Evolutionary conservation across 2,113 vertebrate species (phyloP).

Genomic region (Neolamprologus ventralis): DNA sequence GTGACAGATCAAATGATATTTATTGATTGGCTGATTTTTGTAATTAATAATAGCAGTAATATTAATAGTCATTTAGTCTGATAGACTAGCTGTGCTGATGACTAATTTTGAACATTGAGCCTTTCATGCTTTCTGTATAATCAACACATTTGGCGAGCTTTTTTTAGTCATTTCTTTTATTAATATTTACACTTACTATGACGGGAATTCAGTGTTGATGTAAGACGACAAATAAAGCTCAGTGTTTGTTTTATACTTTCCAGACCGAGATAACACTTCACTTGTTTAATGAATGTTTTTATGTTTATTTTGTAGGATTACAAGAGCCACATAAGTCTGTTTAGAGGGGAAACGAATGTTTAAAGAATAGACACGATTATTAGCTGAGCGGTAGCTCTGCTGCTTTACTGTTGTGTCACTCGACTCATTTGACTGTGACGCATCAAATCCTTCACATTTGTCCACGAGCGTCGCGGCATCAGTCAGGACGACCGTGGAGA

Average conservation of each 20-base stretch:
- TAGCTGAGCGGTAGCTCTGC: background rate
- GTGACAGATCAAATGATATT: background rate
- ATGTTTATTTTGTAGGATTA: background rate
- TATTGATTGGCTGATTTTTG: background rate
- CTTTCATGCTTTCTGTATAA: background rate
- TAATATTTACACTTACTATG: background rate
- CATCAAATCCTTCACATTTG: constrained; percentile 25
- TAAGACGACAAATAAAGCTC: background rate
- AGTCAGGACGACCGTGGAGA: background rate
- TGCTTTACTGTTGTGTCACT: background rate
- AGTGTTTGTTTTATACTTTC: background rate
- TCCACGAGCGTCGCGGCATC: background rate
- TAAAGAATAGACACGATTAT: background rate
- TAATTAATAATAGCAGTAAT: background rate
- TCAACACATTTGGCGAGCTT: background rate
- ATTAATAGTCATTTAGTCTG: background rate
- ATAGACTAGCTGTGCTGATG: background rate
- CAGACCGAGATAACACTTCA: background rate
- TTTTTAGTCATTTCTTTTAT: background rate
- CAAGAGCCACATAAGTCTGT: background rate
- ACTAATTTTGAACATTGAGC: background rate
- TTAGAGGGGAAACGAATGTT: background rate
- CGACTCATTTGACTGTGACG: constrained; percentile 3
- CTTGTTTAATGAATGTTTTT: background rate
- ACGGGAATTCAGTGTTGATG: background rate